Conservation (phyloP, 2,113 vertebrate genomes). For the Lepus americanus region DNA sequence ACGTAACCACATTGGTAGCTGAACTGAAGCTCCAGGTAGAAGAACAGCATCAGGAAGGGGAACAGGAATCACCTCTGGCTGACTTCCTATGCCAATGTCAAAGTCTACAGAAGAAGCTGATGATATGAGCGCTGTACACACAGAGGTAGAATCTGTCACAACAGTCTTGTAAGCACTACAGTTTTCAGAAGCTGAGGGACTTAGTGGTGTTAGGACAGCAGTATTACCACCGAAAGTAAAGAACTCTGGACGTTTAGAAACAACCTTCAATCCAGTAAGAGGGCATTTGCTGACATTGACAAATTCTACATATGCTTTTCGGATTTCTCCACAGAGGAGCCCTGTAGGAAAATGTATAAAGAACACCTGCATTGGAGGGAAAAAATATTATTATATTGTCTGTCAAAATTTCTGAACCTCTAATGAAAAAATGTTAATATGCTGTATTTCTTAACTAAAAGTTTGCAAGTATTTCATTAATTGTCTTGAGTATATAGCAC, state of each 20-base stretch:
- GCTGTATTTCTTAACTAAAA: slow-evolving; percentile 8
- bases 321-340: slow-evolving; percentile 97
- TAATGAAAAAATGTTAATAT: slow-evolving; percentile 64
- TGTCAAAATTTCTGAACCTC: slow-evolving; percentile 68
- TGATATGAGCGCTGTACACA: slow-evolving; percentile 85
- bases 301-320: slow-evolving; percentile 97
- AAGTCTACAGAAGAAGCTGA: slow-evolving; percentile 92
- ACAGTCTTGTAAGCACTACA: slow-evolving; percentile 97
- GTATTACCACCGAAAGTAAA: slow-evolving; percentile 96
- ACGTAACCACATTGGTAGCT: slow-evolving; percentile 97
- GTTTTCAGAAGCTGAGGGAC: slow-evolving; percentile 93
- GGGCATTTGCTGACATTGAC: slow-evolving; percentile 95
- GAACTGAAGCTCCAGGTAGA: slow-evolving; percentile 94
- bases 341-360: slow-evolving; percentile 99
- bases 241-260: slow-evolving; percentile 95
- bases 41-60: slow-evolving; percentile 91
- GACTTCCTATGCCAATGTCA: slow-evolving; percentile 86
- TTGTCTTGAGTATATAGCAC: neutral
- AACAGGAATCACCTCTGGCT: slow-evolving; percentile 91
- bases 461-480: slow-evolving; percentile 38
- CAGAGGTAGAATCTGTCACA: slow-evolving; percentile 87
- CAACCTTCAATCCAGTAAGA: slow-evolving; percentile 93
- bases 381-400: slow-evolving; percentile 82
- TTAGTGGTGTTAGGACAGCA: slow-evolving; percentile 91
- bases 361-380: slow-evolving; percentile 93